Base-by-base conservation (phyloP, 2,797 vertebrate genomes). In the Cyclura pinguis region DNA sequence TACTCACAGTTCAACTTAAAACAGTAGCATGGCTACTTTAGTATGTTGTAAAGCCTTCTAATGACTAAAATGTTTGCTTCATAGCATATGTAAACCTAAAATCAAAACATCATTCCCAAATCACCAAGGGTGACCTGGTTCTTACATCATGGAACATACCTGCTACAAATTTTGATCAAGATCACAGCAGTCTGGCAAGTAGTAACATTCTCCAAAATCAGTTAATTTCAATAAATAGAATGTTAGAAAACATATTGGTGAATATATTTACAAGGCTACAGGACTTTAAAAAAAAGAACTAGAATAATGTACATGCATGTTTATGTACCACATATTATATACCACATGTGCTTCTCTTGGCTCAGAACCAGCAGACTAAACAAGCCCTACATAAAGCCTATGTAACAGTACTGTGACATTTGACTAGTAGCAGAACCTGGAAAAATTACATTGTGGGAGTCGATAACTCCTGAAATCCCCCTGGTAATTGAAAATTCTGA, bases 1-100 rank as follows among this genome's bases (percentile, higher is more conserved):
- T 92, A 92, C 94, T 96, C 91, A 96, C 92, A 92, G 93, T 84
- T 92, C 18, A 27, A 1, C 90, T 92, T 86, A 87, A 91, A 92
- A 90, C 82, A 91, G 89, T 90, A 89, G 88, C 90, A 91, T 35
- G 35, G 91, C 87, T 93, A 80, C 67, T 64, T 93, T 55, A 67
- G 0, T 90, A 95, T 93, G 67, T 81, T 88, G n/a, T 74, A 76
- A 92, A 92, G 85, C 18, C 83, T 90, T 92, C 59, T 94, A 92
- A 93, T 91, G 72, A 93, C 80, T 52, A 69, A 93, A 89, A 93
- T 73, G 24, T 50, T 82, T 94, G 86, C 55, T 74, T 73, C 64
- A 91, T 82, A 91, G 5, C 47, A 80, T 9, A 89, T 38, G 80
- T 14, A 89, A 85, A 6, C 47, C 83, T 91, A 86, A 93, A 84